Percentiles rank a stretch among this genome's conserved stretches.
These are phyloP conservation scores for Magallana nippona DNA, from an alignment of 2,888 invertebrate genomes.

Conservation along the genomic window DNA sequence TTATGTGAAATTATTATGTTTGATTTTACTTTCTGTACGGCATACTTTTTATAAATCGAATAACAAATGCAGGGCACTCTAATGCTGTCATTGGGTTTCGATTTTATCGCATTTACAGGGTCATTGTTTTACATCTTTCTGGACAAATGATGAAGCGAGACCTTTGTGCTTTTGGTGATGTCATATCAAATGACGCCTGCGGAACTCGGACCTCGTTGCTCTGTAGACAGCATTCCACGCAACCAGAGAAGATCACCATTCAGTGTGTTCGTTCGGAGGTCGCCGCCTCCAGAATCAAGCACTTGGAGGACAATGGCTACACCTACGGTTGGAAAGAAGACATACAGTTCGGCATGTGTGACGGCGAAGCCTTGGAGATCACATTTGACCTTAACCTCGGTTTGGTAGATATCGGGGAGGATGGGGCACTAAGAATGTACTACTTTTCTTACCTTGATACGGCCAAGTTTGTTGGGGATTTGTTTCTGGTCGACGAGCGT, in stretches of 20 bases:
- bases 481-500: constrained; percentile 17
- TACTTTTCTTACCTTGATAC: constrained; percentile 22
- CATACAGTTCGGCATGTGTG: constrained; percentile 29
- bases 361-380: constrained; percentile 28
- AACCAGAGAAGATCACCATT: background rate
- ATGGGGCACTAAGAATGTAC: constrained; percentile 12
- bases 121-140: background rate
- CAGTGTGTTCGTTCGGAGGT: background rate
- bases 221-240: constrained; percentile 18
- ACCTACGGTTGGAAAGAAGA: background rate
- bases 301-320: constrained; percentile 11
- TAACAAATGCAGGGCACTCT: too few species aligned
- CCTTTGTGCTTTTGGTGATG: background rate
- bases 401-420: background rate
- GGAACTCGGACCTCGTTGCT: constrained; percentile 18
- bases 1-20: too few species aligned
- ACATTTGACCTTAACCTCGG: constrained; percentile 27
- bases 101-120: background rate
- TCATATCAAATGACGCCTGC: background rate
- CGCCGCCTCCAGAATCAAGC: background rate
- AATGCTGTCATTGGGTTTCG: too few species aligned
- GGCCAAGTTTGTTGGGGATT: background rate
- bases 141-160: constrained; percentile 8
- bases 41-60: too few species aligned
- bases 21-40: too few species aligned